These are phyloP conservation scores for Nyctereutes procyonoides DNA, from an alignment of 2,113 vertebrate genomes.

Conservation along the genomic window DNA sequence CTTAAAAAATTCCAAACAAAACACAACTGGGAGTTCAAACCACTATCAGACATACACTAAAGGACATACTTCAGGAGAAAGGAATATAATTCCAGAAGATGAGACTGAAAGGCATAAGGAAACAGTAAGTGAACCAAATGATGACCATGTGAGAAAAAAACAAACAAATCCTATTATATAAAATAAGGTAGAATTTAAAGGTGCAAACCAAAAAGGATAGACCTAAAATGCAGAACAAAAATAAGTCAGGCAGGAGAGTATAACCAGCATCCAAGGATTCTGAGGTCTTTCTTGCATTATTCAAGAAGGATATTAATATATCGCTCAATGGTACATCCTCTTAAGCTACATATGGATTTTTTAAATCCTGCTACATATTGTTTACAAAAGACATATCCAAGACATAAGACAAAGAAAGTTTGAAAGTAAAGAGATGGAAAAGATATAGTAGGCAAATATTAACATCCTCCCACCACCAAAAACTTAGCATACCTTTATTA, in stretches of 20 bases:
- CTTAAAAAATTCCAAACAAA: slow-evolving; percentile 3
- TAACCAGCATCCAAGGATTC: not conserved
- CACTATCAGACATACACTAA: not conserved
- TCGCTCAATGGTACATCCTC: not conserved
- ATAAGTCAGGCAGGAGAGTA: not conserved
- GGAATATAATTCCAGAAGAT: not conserved
- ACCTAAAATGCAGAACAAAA: not conserved
- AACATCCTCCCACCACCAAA: not conserved
- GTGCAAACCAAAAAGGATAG: not conserved
- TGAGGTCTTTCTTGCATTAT: not conserved
- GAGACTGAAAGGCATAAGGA: not conserved
- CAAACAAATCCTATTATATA: not conserved
- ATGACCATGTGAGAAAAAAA: not conserved
- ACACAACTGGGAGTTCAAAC: not conserved
- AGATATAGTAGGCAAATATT: not conserved
- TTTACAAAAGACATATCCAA: not conserved
- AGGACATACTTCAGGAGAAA: not conserved
- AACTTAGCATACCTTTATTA: slow-evolving; percentile 8
- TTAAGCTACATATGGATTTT: not conserved
- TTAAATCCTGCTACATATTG: not conserved
- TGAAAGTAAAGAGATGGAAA: not conserved
- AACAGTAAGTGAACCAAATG: not conserved
- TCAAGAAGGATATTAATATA: not conserved
- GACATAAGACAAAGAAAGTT: not conserved
- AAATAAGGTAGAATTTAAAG: not conserved